Conservation (phyloP, 1,140 invertebrate genomes). For the Tetraneura akinire region DNA sequence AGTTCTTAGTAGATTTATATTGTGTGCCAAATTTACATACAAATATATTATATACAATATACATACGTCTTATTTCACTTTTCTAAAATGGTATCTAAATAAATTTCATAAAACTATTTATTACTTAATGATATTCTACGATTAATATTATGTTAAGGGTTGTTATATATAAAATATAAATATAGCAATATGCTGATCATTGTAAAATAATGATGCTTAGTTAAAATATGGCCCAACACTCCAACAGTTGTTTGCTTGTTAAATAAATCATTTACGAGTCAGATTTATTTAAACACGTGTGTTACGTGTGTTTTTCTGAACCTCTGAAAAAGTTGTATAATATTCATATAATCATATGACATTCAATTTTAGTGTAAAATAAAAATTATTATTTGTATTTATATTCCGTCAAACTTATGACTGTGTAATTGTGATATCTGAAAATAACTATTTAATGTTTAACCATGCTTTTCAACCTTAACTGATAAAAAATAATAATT, state of each 20-base stretch:
- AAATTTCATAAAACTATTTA: too few relatives aligned
- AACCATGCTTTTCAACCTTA: constrained; percentile 29
- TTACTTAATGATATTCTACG: too few relatives aligned
- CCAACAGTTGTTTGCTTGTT: background rate
- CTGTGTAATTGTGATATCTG: background rate
- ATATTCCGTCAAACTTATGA: background rate
- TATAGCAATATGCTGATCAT: too few relatives aligned
- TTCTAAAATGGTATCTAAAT: background rate
- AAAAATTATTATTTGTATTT: background rate
- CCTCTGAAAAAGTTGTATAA: background rate
- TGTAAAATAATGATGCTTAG: background rate
- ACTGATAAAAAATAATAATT: background rate
- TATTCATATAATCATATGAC: background rate
- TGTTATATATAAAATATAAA: too few relatives aligned
- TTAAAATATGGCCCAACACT: background rate
- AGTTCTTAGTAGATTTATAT: too few relatives aligned
- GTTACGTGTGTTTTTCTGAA: background rate
- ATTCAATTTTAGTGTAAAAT: background rate
- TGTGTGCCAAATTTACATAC: background rate
- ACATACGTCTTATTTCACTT: background rate
- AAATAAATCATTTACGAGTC: background rate
- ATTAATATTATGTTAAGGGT: too few relatives aligned
- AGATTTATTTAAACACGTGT: constrained; percentile 8
- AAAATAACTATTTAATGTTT: background rate
- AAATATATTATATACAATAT: too few relatives aligned